These are phyloP conservation scores for Carterocephalus palaemon DNA, from an alignment of 2,888 invertebrate genomes.

Conservation along the genomic window DNA sequence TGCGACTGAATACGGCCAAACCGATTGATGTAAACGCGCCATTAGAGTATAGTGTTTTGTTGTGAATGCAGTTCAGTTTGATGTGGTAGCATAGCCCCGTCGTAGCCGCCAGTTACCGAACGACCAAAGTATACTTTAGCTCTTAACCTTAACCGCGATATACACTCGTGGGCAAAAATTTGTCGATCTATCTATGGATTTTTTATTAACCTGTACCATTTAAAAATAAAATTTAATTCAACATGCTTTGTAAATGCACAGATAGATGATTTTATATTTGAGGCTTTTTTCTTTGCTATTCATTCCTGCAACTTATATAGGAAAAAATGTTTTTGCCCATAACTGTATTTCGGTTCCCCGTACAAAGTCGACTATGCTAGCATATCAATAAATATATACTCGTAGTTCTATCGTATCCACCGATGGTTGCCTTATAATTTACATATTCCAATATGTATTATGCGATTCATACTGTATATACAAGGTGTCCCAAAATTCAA, in stretches of 20 bases:
- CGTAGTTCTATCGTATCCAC: constrained; percentile 52
- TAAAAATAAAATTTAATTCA: too few species aligned
- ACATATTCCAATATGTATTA: constrained; percentile 32
- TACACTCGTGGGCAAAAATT: constrained; percentile 20
- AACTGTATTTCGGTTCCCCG: constrained; percentile 23
- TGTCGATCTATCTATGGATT: background rate
- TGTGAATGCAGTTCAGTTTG: constrained; percentile 34
- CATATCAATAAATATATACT: constrained; percentile 47
- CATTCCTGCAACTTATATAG: too few species aligned
- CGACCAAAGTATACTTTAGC: constrained; percentile 61
- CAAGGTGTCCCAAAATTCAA: too few species aligned
- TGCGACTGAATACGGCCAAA: too few species aligned
- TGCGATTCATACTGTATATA: constrained; percentile 7
- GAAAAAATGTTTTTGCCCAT: constrained; percentile 17
- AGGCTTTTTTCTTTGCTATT: too few species aligned
- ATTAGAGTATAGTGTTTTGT: constrained; percentile 25
- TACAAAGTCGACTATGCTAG: constrained; percentile 42
- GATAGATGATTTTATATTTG: too few species aligned
- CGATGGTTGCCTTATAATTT: constrained; percentile 67
- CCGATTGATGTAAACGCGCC: too few species aligned
- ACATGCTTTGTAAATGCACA: too few species aligned
- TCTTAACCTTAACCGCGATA: constrained; percentile 27
- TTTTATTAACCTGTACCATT: too few species aligned
- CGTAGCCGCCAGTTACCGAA: constrained; percentile 67
- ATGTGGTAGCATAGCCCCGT: constrained; percentile 42